Base-by-base conservation (phyloP, 2,113 vertebrate genomes). In the Hylia prasina region DNA sequence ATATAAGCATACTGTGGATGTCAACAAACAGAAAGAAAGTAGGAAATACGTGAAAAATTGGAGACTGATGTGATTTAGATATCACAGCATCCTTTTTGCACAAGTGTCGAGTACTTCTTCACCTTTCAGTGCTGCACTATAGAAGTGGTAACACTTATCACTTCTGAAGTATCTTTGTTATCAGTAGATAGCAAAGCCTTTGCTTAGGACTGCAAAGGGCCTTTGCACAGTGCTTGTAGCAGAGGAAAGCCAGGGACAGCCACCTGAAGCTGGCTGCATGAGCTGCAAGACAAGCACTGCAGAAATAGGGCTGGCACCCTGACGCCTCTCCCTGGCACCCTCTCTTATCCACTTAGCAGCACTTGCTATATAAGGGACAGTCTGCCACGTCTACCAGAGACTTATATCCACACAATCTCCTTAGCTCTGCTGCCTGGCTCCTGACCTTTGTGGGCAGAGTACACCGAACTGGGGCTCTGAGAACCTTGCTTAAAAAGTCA, bases 281-380 rank as follows among this genome's bases (percentile, higher is more conserved):
- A 57, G 50, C 66, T 22, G 2, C 50, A 25, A 70, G 89, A 25
- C 25, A 37, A 57, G 64, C 3, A 0, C 21, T 23, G 61, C 66
- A 89, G 73, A 77, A 88, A 86, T 5, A 70, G 42, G n/a, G 13
- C 27, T 3, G 1, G 76, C 76, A 50, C 60, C 39, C 42, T n/a
- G 63, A 37, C 0, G 0, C 63, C 0, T 1, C 81, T 87, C 30
- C 51, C 39, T 9, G 8, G 61, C 84, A 66, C 66, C 66, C 39
- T n/a, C 47, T 37, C 61, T 96, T 85, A 96, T 93, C 94, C 90
- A 81, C 92, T 97, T 95, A 96, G 37, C 0, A 0, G 28, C 8
- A 7, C 85, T 83, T 94, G 87, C 94, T 94, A 90, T 93, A 93
- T 69, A 69, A 85, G 58, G 93, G 85, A 63, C 58, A 57, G 71